These are phyloP conservation scores for Diploptera punctata DNA, from an alignment of 2,888 invertebrate species.

Conservation along the genomic window DNA sequence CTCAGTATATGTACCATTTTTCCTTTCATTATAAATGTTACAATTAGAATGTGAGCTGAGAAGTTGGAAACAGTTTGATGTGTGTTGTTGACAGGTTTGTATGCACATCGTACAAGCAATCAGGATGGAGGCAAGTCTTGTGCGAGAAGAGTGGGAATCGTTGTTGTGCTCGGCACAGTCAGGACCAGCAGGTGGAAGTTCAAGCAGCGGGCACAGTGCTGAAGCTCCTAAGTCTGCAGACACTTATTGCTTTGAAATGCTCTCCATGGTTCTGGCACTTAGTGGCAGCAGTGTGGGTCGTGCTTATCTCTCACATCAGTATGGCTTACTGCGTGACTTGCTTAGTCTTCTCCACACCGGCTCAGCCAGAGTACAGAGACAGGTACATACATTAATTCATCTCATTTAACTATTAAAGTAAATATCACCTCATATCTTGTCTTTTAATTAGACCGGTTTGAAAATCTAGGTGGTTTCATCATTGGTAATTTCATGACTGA, in stretches of 20 bases:
- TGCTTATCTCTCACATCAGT: slow-evolving; percentile 88
- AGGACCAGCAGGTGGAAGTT: slow-evolving; percentile 31
- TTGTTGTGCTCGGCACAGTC: slow-evolving; percentile 58
- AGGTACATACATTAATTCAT: too few relatives aligned
- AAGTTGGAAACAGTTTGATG: too few relatives aligned
- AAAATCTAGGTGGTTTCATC: too few relatives aligned
- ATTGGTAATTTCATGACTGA: too few relatives aligned
- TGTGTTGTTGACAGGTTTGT: slow-evolving; percentile 67
- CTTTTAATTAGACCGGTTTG: too few relatives aligned
- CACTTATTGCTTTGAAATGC: slow-evolving; percentile 98
- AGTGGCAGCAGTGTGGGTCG: slow-evolving; percentile 93
- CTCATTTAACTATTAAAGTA: too few relatives aligned
- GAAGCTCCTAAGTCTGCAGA: slow-evolving; percentile 64
- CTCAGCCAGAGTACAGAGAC: slow-evolving; percentile 92
- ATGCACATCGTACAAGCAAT: slow-evolving; percentile 91
- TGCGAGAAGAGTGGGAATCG: slow-evolving; percentile 91
- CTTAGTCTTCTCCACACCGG: slow-evolving; percentile 90
- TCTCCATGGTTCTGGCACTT: slow-evolving; percentile 92
- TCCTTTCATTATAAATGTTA: too few relatives aligned
- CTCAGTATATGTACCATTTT: too few relatives aligned
- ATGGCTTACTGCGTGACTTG: slow-evolving; percentile 82
- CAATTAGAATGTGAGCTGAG: too few relatives aligned
- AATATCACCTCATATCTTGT: too few relatives aligned
- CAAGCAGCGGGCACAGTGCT: slow-evolving; percentile 22
- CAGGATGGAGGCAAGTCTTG: slow-evolving; percentile 82